Evolutionary conservation across 2,888 invertebrate genomes (phyloP), one percentile per base, ranked within the genome.

Genomic region (Ornithoptera alexandrae): DNA sequence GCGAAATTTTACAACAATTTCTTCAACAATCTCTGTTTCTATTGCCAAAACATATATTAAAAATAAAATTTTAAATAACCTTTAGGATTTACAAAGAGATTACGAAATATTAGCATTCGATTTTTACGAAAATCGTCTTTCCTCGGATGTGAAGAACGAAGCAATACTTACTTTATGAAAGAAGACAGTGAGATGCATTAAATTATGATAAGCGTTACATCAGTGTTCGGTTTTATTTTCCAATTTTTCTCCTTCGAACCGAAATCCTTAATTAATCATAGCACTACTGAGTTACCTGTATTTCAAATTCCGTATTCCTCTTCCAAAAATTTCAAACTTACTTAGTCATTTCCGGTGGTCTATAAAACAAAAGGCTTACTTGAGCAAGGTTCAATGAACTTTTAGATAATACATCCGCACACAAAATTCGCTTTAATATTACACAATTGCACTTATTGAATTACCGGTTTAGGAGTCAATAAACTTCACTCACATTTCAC

Each of bases 401-500:
- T 36, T 15, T n/a, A 42, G 42, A n/a, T 46, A 69, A 59, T 22
- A 63, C 56, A 65, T 42, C 56, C 58, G 65, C 58, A 64, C 53
- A 62, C 62, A 20, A 60, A 56, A 67, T 70, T 70, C 36, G 24
- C 36, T 67, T 64, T 59, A 39, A 63, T 70, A 60, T 70, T 70
- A 70, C 67, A 62, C 61, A 67, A 71, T 30, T 46, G 8, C 20
- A 56, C 60, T 71, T 71, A 71, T 65, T 65, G 61, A 50, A 67
- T 71, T 64, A 71, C 67, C 39, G 67, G 63, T 70, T 46, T 70
- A 71, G 72, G 68, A 70, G 74, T 76, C 75, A 76, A 73, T 70
- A 75, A 74, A 73, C 74, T 75, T 72, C 65, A 74, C 72, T 78
- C 75, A 72, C 70, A 74, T 77, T 79, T 76, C 76, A 75, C 69